phyloP scores from a whole-genome alignment of 1,140 invertebrate species.

The Tribolium castaneum region DNA sequence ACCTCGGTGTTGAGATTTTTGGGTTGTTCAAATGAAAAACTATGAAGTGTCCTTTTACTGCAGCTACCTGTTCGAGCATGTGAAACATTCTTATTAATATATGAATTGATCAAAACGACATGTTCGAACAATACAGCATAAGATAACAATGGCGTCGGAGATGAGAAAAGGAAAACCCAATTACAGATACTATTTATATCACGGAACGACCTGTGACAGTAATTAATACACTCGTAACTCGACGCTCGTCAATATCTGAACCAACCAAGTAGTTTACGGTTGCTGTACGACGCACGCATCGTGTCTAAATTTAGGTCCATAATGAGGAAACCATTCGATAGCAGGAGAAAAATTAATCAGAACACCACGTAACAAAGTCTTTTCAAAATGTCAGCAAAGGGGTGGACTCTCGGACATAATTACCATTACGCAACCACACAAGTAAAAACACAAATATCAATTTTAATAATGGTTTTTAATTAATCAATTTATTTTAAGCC shows the following conservation, averaged over 20 bases:
- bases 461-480: too few relatives aligned
- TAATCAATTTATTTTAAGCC: too few relatives aligned
- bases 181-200: conserved; percentile 42
- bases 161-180: conserved; percentile 45
- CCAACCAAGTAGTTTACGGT: conserved; percentile 35
- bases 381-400: neutral
- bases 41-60: too few relatives aligned
- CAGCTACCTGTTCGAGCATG: too few relatives aligned
- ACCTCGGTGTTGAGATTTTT: too few relatives aligned
- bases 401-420: neutral
- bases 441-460: neutral
- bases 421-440: neutral
- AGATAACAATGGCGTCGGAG: conserved; percentile 1
- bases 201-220: conserved; percentile 26
- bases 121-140: neutral
- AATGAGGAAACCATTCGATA: conserved; percentile 48
- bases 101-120: neutral
- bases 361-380: neutral
- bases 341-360: conserved; percentile 42
- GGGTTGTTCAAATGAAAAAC: too few relatives aligned
- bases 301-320: conserved; percentile 45
- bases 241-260: conserved; percentile 38
- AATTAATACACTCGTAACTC: conserved; percentile 36
- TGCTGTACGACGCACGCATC: conserved; percentile 36
- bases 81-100: neutral